Base-by-base conservation (phyloP, 2,113 vertebrate genomes). In the Piaya cayana region DNA sequence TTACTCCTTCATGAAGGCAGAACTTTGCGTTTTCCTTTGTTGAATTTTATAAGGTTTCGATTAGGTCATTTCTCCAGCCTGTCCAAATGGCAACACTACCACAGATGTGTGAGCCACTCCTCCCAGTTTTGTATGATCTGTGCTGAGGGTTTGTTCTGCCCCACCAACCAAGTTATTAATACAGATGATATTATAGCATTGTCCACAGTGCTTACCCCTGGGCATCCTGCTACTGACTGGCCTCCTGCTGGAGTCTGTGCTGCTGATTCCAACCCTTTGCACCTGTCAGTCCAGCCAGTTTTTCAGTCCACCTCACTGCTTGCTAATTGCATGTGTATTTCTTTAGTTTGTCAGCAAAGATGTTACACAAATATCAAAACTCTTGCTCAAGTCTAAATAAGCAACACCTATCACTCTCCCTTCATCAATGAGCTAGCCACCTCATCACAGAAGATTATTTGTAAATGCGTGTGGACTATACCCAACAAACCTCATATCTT, bases 311-410 rank as follows among this genome's bases (percentile, higher is more conserved):
- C 15, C 17, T 69, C 29, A 47, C 12, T 36, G 49, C 47, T 72
- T 42, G 14, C 32, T 65, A 22, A 27, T 32, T 9, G 23, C 32
- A 47, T 2, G 4, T 45, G 10, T 15, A 27, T 20, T 39, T 63
- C 25, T 36, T 23, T 74, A 50, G 3, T 9, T 55, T 0, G 0
- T 60, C 29, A 2, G 15, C 32, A 45, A 71, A 39, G 12, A 43
- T 56, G 21, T 34, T 56, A 43, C 1, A 2, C 5, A 10, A 47
- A 11, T 18, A 2, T 29, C 29, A 45, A 70, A 91, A 67, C 5
- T 27, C 27, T 50, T 72, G 50, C 15, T 70, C n/a, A 76, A 64
- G 21, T 70, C 15, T 50, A 63, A 22, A 58, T 17, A 37, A 56
- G 18, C 47, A 56, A 36, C 1, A 39, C 43, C 27, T 36, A 52